Conservation (phyloP, 2,888 invertebrate species). For the Ischnura elegans region DNA sequence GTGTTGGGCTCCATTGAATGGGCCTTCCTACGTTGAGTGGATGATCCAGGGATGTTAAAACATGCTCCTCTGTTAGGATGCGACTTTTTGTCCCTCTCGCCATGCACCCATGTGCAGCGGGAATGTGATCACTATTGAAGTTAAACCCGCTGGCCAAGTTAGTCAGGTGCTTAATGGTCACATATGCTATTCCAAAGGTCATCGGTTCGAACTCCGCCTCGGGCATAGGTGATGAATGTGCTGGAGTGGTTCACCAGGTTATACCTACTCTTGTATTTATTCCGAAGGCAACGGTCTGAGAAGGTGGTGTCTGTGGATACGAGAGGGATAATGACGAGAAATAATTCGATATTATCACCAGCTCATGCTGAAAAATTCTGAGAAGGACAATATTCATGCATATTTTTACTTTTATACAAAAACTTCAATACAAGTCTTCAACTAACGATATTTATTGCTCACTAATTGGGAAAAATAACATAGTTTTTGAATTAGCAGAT, state of each 20-base stretch:
- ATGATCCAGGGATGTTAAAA: not conserved
- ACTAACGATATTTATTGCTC: too few relatives aligned
- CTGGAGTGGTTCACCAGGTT: not conserved
- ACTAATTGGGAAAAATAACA: too few relatives aligned
- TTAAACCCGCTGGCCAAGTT: not conserved
- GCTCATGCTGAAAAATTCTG: too few relatives aligned
- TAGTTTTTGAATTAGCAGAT: too few relatives aligned
- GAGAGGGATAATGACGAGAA: too few relatives aligned
- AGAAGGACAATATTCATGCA: too few relatives aligned
- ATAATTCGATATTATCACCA: too few relatives aligned
- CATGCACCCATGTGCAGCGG: not conserved
- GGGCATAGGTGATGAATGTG: not conserved
- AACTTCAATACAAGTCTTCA: too few relatives aligned
- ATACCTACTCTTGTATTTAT: too few relatives aligned
- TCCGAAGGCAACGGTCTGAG: too few relatives aligned
- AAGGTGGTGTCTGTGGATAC: too few relatives aligned
- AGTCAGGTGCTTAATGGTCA: not conserved
- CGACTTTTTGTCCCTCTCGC: not conserved
- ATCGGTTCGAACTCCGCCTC: not conserved
- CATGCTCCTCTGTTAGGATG: not conserved
- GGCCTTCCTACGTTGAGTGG: not conserved
- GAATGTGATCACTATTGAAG: not conserved
- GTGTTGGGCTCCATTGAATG: not conserved
- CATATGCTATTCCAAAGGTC: not conserved
- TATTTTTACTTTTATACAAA: too few relatives aligned